phyloP scores from a whole-genome alignment of 2,888 invertebrate species.

The Scaptomyza polygonia region DNA sequence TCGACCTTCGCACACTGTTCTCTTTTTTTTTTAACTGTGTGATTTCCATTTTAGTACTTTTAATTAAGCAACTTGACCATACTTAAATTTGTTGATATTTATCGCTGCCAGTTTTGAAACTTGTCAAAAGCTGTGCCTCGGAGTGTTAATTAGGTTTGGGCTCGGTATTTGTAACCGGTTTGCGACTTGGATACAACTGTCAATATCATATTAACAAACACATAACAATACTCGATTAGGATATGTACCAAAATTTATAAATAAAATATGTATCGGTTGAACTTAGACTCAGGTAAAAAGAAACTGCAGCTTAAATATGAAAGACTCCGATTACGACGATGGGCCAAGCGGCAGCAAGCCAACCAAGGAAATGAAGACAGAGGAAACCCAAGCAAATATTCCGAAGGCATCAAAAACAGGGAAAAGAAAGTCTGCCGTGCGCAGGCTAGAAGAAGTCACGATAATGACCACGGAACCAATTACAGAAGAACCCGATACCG shows the following conservation, averaged over 20 bases:
- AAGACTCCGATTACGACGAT: slow-evolving; percentile 9
- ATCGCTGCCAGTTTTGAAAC: background rate
- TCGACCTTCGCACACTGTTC: slow-evolving; percentile 23
- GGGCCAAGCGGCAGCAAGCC: slow-evolving; percentile 17
- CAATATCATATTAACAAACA: slow-evolving; percentile 26
- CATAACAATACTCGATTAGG: slow-evolving; percentile 21
- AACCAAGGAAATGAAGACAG: background rate
- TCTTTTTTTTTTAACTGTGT: background rate
- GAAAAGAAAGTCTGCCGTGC: background rate
- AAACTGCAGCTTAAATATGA: slow-evolving; percentile 47
- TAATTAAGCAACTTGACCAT: slow-evolving; percentile 53
- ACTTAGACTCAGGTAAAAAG: slow-evolving; percentile 6
- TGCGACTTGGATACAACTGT: slow-evolving; percentile 34
- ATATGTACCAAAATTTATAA: slow-evolving; percentile 60
- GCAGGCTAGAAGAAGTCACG: background rate
- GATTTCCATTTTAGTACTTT: slow-evolving; percentile 45
- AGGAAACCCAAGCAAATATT: background rate
- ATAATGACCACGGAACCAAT: background rate
- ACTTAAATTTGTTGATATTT: slow-evolving; percentile 23
- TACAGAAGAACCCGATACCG: background rate
- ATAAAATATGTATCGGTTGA: slow-evolving; percentile 57
- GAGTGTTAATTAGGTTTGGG: slow-evolving; percentile 51
- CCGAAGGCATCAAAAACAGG: background rate
- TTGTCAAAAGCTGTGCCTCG: slow-evolving; percentile 8
- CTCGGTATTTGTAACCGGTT: slow-evolving; percentile 35